These are phyloP conservation scores for Megalonaias nervosa DNA, from an alignment of 1,140 invertebrate genomes.

Conservation along the genomic window DNA sequence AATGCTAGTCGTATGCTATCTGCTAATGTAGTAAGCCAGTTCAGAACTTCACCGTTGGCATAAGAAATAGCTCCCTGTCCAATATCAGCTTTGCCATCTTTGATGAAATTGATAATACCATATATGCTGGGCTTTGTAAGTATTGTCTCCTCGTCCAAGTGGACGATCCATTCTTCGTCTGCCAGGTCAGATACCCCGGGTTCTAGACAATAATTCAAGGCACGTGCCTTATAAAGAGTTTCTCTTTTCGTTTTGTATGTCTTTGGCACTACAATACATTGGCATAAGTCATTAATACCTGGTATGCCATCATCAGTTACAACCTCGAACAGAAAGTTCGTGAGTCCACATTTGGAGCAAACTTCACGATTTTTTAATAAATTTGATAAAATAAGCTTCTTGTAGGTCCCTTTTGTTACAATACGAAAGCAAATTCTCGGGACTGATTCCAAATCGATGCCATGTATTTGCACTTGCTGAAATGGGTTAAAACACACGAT, in stretches of 20 bases:
- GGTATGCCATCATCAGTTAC: slow-evolving; percentile 91
- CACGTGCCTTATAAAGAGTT: slow-evolving; percentile 94
- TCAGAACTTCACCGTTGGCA: slow-evolving; percentile 93
- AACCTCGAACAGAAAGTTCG: slow-evolving; percentile 97
- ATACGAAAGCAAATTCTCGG: slow-evolving; percentile 96
- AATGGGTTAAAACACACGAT: slow-evolving; percentile 90
- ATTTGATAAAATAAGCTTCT: slow-evolving; percentile 89
- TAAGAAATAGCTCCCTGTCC: slow-evolving; percentile 98
- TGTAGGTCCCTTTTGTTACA: slow-evolving; percentile 95
- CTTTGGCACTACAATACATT: slow-evolving; percentile 86
- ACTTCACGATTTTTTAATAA: slow-evolving; percentile 89
- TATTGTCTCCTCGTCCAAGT: slow-evolving; percentile 96
- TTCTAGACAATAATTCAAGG: slow-evolving; percentile 95
- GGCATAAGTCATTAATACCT: slow-evolving; percentile 80
- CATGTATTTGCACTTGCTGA: slow-evolving; percentile 86
- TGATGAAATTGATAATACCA: slow-evolving; percentile 96
- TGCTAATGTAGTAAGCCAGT: slow-evolving; percentile 96
- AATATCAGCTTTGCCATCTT: slow-evolving; percentile 93
- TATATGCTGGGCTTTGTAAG: slow-evolving; percentile 88
- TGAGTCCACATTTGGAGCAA: slow-evolving; percentile 89
- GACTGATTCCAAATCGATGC: slow-evolving; percentile 89
- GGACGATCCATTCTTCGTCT: slow-evolving; percentile 96
- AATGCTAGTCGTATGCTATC: slow-evolving; percentile 91
- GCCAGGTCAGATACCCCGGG: slow-evolving; percentile 86
- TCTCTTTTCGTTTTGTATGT: slow-evolving; percentile 90